Evolutionary conservation across 2,888 invertebrate genomes (phyloP).

Genomic region (Megalurothrips usitatus): DNA sequence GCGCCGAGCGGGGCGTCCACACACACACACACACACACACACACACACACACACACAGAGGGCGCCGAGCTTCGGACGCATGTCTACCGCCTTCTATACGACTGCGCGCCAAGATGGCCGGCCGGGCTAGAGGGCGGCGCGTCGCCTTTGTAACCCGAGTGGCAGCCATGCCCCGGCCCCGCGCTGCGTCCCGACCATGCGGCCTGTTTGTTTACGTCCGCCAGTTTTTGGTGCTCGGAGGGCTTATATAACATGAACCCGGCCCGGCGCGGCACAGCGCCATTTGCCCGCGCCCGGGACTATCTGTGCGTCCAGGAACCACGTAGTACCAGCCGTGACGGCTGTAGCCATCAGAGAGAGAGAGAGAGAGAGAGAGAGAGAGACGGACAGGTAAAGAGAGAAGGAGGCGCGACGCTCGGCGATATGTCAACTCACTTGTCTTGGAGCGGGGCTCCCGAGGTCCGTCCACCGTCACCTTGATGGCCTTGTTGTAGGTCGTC

Average conservation of each 20-base stretch:
- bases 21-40: too few species aligned
- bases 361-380: too few species aligned
- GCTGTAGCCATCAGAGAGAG: too few species aligned
- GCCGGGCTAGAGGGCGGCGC: neutral
- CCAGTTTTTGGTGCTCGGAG: neutral
- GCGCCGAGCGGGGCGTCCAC: too few species aligned
- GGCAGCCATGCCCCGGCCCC: neutral
- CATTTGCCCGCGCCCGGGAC: too few species aligned
- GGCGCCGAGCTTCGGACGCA: too few species aligned
- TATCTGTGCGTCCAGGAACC: too few species aligned
- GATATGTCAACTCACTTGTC: conserved; percentile 66
- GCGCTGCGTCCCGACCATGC: neutral
- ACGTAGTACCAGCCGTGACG: too few species aligned
- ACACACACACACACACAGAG: too few species aligned
- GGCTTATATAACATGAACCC: neutral
- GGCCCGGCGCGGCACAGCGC: too few species aligned
- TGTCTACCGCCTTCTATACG: too few species aligned
- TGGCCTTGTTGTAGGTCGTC: conserved; percentile 91
- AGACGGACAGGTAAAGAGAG: too few species aligned
- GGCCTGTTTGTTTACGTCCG: conserved; percentile 1
- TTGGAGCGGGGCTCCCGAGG: conserved; percentile 92
- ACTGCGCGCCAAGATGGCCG: neutral
- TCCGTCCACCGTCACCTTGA: conserved; percentile 97
- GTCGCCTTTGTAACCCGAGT: conserved; percentile 14
- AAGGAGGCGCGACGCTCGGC: conserved; percentile 38